Base-by-base conservation (phyloP, 2,113 vertebrate species). In the Zingel zingel region DNA sequence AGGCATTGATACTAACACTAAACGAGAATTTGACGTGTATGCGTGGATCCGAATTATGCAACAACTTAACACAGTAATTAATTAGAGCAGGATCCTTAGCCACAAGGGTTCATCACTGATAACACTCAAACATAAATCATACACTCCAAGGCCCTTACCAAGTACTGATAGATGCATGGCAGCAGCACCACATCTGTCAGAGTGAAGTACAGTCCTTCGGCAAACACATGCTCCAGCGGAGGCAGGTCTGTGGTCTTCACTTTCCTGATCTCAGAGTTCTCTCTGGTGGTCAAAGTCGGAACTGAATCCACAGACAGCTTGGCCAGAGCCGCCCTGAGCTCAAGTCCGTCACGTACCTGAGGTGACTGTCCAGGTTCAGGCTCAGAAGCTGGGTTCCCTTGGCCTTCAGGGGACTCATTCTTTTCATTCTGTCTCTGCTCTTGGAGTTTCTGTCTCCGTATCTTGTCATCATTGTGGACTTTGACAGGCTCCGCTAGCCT, bases 391-490 rank as follows among this genome's bases (percentile, higher is more conserved):
- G 59, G 58, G 43, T 63, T 81, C 70, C 75, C 79, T 25, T n/a
- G 25, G 53, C 45, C n/a, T 18, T 63, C 72, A 2, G 79, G 6
- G 7, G 48, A 30, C n/a, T 53, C 21, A 0, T 64, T 70, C 19
- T 87, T 82, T n/a, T 81, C 27, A 9, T 77, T 83, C 43, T 10
- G 70, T 48, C 9, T 84, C 62, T 91, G 89, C 67, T 96, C 95
- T 7, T 96, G 95, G 74, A 99, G 96, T 77, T 99, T 99, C 86
- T 97, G 97, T 69, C 98, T 93, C 7, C 98, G 96, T 66, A 99
- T 96, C 93, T 99, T 99, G 93, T 99, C 98, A 57, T 99, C 97
- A 0, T 99, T 99, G 88, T 99, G 98, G 19, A 99, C 97, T 88
- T 95, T 95, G 61, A 99, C 98, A 0, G 98, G 98, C 82, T 99